Evolutionary conservation across 2,797 vertebrate genomes (phyloP).

Genomic region (Typhlichthys eigenmanni): DNA sequence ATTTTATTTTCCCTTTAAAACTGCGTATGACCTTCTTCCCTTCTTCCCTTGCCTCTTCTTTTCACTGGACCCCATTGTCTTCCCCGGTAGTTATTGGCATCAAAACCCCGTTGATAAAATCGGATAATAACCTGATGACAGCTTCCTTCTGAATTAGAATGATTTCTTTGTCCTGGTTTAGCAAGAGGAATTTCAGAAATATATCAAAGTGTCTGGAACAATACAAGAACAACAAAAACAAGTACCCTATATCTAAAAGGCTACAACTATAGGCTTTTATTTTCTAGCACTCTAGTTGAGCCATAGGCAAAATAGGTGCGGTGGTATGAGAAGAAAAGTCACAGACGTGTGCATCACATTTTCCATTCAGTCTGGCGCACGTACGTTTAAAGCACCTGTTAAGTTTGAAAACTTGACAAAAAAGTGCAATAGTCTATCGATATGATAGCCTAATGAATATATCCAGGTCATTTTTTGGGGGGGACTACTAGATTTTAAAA

Average conservation of each 20-base stretch:
- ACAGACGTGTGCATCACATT: constrained; percentile 19
- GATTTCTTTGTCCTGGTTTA: neutral
- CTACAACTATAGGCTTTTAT: too few species aligned
- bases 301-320: neutral
- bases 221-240: too few species aligned
- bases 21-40: too few species aligned
- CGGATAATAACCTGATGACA: constrained; percentile 25
- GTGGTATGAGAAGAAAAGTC: neutral
- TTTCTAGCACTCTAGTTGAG: too few species aligned
- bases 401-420: too few species aligned
- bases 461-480: too few species aligned
- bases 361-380: constrained; percentile 32
- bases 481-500: neutral
- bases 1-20: neutral
- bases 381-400: constrained; percentile 5
- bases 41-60: too few species aligned
- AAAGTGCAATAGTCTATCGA: too few species aligned
- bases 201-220: too few species aligned
- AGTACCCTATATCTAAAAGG: too few species aligned
- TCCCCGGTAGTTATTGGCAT: constrained; percentile 57
- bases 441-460: too few species aligned
- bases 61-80: constrained; percentile 44
- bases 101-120: constrained; percentile 33
- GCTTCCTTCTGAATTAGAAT: constrained; percentile 4
- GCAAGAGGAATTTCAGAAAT: neutral